A percentile compares a stretch with the other conserved stretches of the same genome.
These are phyloP conservation scores for Holothuria glaberrima DNA, from an alignment of 35 echinoderm and acorn worm genomes.

Conservation along the genomic window DNA sequence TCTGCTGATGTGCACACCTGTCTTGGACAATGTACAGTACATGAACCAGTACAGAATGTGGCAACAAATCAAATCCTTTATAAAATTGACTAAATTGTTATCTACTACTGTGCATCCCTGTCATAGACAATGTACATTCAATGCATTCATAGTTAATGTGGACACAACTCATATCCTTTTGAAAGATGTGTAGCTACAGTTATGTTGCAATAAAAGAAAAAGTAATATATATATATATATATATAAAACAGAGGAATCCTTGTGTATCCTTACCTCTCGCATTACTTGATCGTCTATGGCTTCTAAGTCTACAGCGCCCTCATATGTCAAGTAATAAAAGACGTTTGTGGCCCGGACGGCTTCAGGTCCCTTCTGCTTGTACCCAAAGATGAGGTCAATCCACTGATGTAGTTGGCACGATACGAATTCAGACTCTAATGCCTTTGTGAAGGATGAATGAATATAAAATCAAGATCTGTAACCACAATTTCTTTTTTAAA, in stretches of 20 bases:
- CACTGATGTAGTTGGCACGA: conserved; percentile 99
- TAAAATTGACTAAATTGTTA: too few relatives aligned
- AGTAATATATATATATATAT: too few relatives aligned
- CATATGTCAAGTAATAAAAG: conserved; percentile 98
- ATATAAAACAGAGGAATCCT: neutral
- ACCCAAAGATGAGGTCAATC: conserved; percentile 99
- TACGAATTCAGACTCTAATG: conserved; percentile 98
- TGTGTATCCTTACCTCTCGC: conserved; percentile 73
- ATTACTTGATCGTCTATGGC: conserved; percentile 93
- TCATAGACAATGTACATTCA: too few relatives aligned
- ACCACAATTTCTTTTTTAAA: neutral
- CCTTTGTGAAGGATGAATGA: conserved; percentile 44
- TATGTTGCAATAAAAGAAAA: too few relatives aligned
- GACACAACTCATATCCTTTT: too few relatives aligned
- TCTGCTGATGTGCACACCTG: too few relatives aligned
- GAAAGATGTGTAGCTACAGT: too few relatives aligned
- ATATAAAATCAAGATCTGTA: neutral
- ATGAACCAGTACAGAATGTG: too few relatives aligned
- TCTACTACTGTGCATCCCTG: too few relatives aligned
- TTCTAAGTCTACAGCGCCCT: conserved; percentile 92
- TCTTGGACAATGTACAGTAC: too few relatives aligned
- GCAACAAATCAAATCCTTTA: too few relatives aligned
- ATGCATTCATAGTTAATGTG: too few relatives aligned
- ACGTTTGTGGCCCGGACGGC: conserved; percentile 91
- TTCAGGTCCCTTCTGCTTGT: conserved; percentile 98